Evolutionary conservation across 2,113 vertebrate species (phyloP).

Genomic region (Corvus moneduloides): DNA sequence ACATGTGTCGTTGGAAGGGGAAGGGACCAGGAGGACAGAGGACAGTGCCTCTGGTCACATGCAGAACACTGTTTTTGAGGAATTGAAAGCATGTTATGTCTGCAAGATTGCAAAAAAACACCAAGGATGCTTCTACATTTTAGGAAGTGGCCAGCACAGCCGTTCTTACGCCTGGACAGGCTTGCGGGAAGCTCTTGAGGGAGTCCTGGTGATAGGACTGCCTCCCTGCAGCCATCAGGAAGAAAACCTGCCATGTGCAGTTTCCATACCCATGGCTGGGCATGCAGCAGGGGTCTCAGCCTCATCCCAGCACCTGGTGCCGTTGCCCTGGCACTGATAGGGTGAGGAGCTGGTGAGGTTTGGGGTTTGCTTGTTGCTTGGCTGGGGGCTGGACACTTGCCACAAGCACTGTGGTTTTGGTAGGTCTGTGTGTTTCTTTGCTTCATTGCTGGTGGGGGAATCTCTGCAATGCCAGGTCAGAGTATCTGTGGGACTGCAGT

Average conservation of each 20-base stretch:
- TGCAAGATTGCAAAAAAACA: constrained; percentile 1
- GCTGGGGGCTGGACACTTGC: not conserved
- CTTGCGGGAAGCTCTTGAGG: not conserved
- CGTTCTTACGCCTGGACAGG: not conserved
- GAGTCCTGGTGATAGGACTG: not conserved
- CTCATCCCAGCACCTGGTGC: accelerated
- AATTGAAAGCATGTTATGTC: constrained; percentile 52
- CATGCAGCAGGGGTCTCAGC: not conserved
- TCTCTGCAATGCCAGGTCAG: not conserved
- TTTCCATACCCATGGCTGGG: not conserved
- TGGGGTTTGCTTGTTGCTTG: not conserved
- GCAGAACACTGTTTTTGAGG: constrained; percentile 27
- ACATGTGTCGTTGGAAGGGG: not conserved
- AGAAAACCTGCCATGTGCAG: not conserved
- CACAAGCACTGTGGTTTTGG: not conserved
- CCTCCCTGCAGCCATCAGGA: accelerated
- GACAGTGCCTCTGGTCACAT: constrained; percentile 13
- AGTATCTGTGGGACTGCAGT: not conserved
- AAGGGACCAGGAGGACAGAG: constrained; percentile 1
- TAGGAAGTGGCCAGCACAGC: not conserved
- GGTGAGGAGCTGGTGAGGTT: not conserved
- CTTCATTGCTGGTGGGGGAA: not conserved
- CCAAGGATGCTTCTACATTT: constrained; percentile 21
- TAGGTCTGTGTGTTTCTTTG: not conserved
- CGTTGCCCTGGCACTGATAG: not conserved